Percentiles rank a stretch among this genome's conserved stretches.
phyloP scores from a whole-genome alignment of 2,888 invertebrate species.

The Diogma glabrata region DNA sequence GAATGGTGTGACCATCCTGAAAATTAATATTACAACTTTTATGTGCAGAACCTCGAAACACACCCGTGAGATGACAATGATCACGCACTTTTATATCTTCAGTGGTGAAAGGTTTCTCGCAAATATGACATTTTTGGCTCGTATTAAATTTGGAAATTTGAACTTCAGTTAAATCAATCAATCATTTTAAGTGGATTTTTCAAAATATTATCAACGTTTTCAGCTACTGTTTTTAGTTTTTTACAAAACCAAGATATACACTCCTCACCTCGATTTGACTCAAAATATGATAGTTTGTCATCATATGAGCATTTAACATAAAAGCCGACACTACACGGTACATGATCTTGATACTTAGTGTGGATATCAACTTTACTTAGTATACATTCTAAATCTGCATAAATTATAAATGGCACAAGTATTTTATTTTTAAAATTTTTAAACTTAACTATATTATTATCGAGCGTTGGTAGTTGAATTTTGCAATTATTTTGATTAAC shows the following conservation, averaged over 20 bases:
- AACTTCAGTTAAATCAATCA: background rate
- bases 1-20: no score
- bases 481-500: no score
- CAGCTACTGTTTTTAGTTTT: constrained; percentile 4
- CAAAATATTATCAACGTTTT: background rate
- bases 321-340: constrained; percentile 19
- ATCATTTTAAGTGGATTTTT: background rate
- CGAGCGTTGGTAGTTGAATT: no score
- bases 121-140: constrained; percentile 16
- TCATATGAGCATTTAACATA: no score
- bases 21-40: no score
- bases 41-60: no score
- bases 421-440: no score
- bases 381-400: no score
- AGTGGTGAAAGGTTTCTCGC: constrained; percentile 10
- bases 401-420: no score
- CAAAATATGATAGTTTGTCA: constrained; percentile 15
- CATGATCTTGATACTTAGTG: constrained; percentile 15
- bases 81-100: constrained; percentile 15
- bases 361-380: no score
- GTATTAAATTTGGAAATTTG: background rate
- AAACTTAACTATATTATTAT: no score
- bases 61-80: no score
- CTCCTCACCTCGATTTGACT: constrained; percentile 11
- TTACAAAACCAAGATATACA: constrained; percentile 9